These are phyloP conservation scores for Tiphia femorata DNA, from an alignment of 2,888 invertebrate genomes.

Conservation along the genomic window DNA sequence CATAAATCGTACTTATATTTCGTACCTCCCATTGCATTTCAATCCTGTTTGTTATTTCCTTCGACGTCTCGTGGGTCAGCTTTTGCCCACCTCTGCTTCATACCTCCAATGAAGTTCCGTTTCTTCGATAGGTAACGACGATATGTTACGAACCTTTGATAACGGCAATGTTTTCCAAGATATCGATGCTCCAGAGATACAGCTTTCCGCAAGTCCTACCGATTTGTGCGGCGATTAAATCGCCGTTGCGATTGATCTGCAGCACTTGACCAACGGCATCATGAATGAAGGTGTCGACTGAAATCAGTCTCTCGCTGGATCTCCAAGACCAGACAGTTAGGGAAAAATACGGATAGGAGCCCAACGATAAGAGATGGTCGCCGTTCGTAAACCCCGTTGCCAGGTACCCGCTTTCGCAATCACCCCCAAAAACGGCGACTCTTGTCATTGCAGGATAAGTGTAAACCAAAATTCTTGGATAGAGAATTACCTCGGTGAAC, in stretches of 20 bases:
- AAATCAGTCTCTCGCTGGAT: constrained; percentile 71
- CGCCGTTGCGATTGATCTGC: constrained; percentile 34
- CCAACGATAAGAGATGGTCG: constrained; percentile 52
- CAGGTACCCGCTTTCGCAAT: constrained; percentile 44
- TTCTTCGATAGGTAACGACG: no score
- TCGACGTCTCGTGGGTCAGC: no score
- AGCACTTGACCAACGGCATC: constrained; percentile 53
- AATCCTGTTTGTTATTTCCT: no score
- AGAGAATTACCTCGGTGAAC: constrained; percentile 77
- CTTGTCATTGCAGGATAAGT: constrained; percentile 74
- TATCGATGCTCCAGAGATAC: constrained; percentile 52
- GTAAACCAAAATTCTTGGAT: constrained; percentile 74
- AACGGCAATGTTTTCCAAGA: constrained; percentile 31
- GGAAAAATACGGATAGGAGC: constrained; percentile 59
- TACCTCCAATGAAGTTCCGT: no score
- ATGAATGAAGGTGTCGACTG: constrained; percentile 55
- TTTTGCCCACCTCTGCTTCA: no score
- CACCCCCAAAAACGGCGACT: constrained; percentile 50
- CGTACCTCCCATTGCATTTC: no score
- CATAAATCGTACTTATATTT: no score
- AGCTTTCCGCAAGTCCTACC: constrained; percentile 52
- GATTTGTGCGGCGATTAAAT: constrained; percentile 50
- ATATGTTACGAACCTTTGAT: constrained; percentile 22
- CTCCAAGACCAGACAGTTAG: constrained; percentile 80
- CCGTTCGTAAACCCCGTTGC: constrained; percentile 52